Evolutionary conservation across 2,888 invertebrate genomes (phyloP).

Genomic region (Pyrochroa serraticornis): DNA sequence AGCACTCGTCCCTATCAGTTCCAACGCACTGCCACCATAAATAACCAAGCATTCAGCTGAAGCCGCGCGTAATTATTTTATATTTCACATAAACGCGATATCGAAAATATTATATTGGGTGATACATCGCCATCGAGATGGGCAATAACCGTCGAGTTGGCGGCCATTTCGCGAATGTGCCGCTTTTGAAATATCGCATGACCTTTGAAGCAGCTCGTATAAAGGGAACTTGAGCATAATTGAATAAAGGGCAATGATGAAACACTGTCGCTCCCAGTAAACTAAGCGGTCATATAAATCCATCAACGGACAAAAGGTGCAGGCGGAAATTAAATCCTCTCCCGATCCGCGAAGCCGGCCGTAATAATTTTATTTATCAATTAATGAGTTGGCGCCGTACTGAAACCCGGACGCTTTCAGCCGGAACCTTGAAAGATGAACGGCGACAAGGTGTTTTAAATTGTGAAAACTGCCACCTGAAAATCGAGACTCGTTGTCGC

Average conservation of each 20-base stretch:
- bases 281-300: slow-evolving; percentile 4
- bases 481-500: slow-evolving; percentile 33
- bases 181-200: too few relatives aligned
- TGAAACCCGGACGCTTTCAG: not conserved
- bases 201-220: too few relatives aligned
- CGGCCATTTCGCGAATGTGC: too few relatives aligned
- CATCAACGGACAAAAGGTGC: slow-evolving; percentile 3
- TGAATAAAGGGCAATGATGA: too few relatives aligned
- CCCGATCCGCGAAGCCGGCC: not conserved
- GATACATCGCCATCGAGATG: too few relatives aligned
- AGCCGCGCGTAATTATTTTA: slow-evolving; percentile 27
- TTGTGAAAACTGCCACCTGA: slow-evolving; percentile 35
- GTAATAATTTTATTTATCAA: too few relatives aligned
- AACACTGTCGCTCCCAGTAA: not conserved
- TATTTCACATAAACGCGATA: slow-evolving; percentile 28
- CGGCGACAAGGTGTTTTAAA: slow-evolving; percentile 38
- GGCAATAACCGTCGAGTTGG: too few relatives aligned
- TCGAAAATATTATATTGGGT: slow-evolving; percentile 28
- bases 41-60: slow-evolving; percentile 21
- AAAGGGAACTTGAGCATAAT: too few relatives aligned
- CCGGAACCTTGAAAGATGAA: slow-evolving; percentile 37
- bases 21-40: slow-evolving; percentile 19
- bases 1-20: slow-evolving; percentile 25
- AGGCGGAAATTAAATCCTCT: slow-evolving; percentile 5
- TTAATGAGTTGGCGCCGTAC: not conserved